These are phyloP conservation scores for Homarus americanus DNA, from an alignment of 1,140 invertebrate genomes.

Conservation along the genomic window DNA sequence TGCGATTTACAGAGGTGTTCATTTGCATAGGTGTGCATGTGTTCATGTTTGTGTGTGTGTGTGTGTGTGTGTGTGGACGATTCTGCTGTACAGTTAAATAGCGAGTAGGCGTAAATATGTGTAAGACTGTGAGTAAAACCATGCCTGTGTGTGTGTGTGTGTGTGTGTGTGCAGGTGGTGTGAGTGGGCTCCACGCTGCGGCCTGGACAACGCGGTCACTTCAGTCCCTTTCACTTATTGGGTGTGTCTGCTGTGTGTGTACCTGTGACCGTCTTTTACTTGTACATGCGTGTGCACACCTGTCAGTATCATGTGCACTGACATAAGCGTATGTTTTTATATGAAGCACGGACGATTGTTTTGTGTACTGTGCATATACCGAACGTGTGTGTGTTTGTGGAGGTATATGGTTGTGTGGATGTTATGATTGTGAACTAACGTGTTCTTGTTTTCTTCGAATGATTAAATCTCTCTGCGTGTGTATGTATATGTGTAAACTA, in stretches of 20 bases:
- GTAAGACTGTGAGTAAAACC: constrained; percentile 7
- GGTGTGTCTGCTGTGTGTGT: constrained; percentile 49
- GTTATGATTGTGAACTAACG: neutral
- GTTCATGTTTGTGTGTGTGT: neutral
- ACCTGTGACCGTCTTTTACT: constrained; percentile 43
- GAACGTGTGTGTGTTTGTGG: constrained; percentile 41
- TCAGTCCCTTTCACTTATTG: constrained; percentile 49
- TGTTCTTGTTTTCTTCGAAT: neutral
- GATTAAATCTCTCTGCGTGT: neutral
- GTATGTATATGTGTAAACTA: neutral
- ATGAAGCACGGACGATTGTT: no score
- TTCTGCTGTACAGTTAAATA: no score
- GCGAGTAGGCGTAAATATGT: constrained; percentile 14
- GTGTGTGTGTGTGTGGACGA: constrained; percentile 5
- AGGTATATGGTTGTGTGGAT: neutral
- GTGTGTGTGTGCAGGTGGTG: constrained; percentile 22
- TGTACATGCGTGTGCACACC: constrained; percentile 31
- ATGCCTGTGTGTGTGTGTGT: constrained; percentile 31
- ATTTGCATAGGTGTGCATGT: no score
- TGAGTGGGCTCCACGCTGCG: neutral
- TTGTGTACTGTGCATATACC: neutral
- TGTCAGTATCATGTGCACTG: neutral
- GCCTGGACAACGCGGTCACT: constrained; percentile 27
- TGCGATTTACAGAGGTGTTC: no score
- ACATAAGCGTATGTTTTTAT: neutral